Evolutionary conservation across 2,113 vertebrate genomes (phyloP).

Genomic region (Otocyon megalotis): DNA sequence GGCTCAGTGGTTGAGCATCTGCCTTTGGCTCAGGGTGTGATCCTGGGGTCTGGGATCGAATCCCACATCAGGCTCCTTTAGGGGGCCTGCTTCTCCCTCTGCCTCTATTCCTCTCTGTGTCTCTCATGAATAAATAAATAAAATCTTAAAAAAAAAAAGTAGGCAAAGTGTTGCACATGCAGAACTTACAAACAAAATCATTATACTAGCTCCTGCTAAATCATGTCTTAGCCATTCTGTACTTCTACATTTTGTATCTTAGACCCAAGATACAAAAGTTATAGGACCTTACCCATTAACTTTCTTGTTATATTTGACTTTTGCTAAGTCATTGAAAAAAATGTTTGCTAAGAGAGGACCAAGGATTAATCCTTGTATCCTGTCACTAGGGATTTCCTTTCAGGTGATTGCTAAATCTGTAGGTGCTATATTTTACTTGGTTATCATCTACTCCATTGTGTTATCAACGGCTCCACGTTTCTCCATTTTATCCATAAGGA

Average conservation of each 20-base stretch:
- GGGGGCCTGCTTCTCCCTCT: no score
- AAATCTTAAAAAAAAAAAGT: not conserved
- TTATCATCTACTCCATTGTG: not conserved
- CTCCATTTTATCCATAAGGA: not conserved
- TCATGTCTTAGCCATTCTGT: not conserved
- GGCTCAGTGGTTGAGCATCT: no score
- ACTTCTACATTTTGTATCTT: not conserved
- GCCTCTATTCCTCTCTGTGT: no score
- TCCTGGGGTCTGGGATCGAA: no score
- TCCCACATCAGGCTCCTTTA: no score
- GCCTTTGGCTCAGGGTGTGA: no score
- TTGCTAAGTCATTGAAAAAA: not conserved
- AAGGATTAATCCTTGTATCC: not conserved
- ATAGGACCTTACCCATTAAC: not conserved
- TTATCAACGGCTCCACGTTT: not conserved
- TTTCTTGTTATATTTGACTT: conserved; percentile 30
- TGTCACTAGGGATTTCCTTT: no score
- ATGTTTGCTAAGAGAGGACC: conserved; percentile 18
- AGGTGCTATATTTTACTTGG: not conserved
- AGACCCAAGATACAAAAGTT: not conserved
- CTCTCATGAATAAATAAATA: no score
- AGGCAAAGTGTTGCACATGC: not conserved
- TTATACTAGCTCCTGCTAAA: not conserved
- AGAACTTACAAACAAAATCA: not conserved
- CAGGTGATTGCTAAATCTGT: not conserved